Percentiles rank a stretch among this genome's conserved stretches.
Conservation (phyloP, 2,888 invertebrate species). For the Hymenopus coronatus region DNA sequence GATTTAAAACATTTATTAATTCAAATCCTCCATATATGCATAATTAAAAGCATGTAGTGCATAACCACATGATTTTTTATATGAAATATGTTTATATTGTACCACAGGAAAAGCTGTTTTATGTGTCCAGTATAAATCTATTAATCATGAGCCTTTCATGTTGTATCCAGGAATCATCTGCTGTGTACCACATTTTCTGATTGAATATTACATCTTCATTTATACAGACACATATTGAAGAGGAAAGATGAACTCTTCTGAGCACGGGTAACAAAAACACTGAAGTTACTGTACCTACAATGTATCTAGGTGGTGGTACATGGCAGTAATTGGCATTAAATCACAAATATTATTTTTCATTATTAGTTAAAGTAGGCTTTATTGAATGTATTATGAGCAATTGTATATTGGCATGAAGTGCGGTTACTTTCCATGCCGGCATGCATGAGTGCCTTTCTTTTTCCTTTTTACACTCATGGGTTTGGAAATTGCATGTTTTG, state of each 20-base stretch:
- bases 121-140: background rate
- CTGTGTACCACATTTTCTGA: constrained; percentile 28
- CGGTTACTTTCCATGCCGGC: background rate
- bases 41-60: background rate
- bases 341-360: constrained; percentile 9
- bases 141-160: constrained; percentile 21
- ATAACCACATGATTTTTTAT: background rate
- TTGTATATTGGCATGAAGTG: background rate
- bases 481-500: background rate
- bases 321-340: constrained; percentile 10
- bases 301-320: constrained; percentile 31
- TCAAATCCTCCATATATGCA: background rate
- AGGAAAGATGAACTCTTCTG: constrained; percentile 69
- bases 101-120: background rate
- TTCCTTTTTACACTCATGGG: background rate
- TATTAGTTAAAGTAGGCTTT: constrained; percentile 12
- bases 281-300: constrained; percentile 23
- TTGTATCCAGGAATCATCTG: constrained; percentile 30
- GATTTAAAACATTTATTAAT: background rate
- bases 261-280: constrained; percentile 65
- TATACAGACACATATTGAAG: constrained; percentile 29
- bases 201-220: constrained; percentile 26
- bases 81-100: background rate
- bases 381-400: background rate
- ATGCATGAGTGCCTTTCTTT: background rate